Percentiles rank a stretch among this genome's conserved stretches.
phyloP scores from a whole-genome alignment of 1,140 invertebrate species.

The Cepaea nemoralis region DNA sequence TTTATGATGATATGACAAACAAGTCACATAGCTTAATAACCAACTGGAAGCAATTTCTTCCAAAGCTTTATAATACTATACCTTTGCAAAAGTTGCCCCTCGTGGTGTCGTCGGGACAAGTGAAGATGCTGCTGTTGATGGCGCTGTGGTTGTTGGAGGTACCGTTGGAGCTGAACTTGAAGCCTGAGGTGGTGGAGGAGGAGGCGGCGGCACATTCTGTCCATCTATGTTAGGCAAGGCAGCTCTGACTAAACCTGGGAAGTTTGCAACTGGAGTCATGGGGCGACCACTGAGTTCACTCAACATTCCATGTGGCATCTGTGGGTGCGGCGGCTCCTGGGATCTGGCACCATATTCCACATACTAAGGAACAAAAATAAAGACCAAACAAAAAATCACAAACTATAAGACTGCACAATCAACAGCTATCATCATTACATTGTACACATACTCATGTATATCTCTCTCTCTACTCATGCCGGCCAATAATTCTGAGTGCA shows the following conservation, averaged over 20 bases:
- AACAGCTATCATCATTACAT: too few relatives aligned
- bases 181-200: conserved; percentile 42
- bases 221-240: not conserved
- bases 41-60: too few relatives aligned
- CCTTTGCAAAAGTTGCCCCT: conserved; percentile 52
- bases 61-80: conserved; percentile 26
- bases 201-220: not conserved
- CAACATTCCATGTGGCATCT: conserved; percentile 39
- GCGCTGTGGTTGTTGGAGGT: conserved; percentile 32
- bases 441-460: not conserved
- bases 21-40: too few relatives aligned
- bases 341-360: conserved; percentile 90
- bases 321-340: conserved; percentile 87
- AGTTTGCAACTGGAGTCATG: conserved; percentile 27
- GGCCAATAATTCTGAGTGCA: too few relatives aligned
- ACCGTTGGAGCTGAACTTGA: conserved; percentile 46
- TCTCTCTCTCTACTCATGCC: too few relatives aligned
- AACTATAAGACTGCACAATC: too few relatives aligned
- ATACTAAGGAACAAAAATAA: conserved; percentile 74
- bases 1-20: too few relatives aligned
- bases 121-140: conserved; percentile 73
- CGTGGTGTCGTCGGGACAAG: conserved; percentile 24
- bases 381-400: not conserved
- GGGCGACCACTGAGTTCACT: conserved; percentile 28
- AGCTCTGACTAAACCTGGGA: conserved; percentile 20